A percentile compares a stretch with the other conserved stretches of the same genome.
Conservation (phyloP, 2,113 vertebrate genomes). For the Solea senegalensis region DNA sequence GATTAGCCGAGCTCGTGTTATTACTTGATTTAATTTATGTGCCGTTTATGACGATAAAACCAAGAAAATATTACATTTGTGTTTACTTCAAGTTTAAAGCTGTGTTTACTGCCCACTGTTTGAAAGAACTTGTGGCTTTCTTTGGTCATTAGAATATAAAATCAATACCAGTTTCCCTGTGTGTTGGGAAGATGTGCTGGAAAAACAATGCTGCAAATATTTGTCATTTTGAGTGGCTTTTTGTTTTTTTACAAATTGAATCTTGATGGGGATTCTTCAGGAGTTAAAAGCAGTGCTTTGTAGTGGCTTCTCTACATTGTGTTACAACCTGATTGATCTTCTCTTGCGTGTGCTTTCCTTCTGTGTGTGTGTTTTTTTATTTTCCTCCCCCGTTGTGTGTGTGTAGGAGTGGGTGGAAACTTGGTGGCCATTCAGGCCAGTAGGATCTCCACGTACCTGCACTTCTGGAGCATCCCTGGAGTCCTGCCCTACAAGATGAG, state of each 20-base stretch:
- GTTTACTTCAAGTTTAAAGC: background rate
- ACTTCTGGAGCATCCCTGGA: slow-evolving; percentile 91
- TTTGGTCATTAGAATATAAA: background rate
- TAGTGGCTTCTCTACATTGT: background rate
- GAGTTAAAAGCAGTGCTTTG: background rate
- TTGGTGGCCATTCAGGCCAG: slow-evolving; percentile 97
- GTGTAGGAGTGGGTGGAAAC: slow-evolving; percentile 92
- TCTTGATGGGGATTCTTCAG: too few species aligned
- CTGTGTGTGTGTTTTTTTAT: background rate
- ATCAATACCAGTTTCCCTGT: background rate
- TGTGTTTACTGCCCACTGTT: background rate
- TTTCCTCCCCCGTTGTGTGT: background rate
- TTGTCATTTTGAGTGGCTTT: too few species aligned
- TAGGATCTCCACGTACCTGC: slow-evolving; percentile 94
- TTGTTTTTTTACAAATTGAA: background rate
- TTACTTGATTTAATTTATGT: slow-evolving; percentile 5
- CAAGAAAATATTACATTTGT: too few species aligned
- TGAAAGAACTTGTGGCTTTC: slow-evolving; percentile 15
- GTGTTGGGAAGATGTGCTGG: too few species aligned
- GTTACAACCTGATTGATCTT: background rate
- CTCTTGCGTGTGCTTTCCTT: background rate
- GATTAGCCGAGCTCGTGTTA: slow-evolving; percentile 16
- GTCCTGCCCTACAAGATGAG: slow-evolving; percentile 92
- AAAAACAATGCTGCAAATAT: background rate
- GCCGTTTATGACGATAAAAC: background rate